Conservation (phyloP, 2,888 invertebrate species). For the Chromoteleia sp. region DNA sequence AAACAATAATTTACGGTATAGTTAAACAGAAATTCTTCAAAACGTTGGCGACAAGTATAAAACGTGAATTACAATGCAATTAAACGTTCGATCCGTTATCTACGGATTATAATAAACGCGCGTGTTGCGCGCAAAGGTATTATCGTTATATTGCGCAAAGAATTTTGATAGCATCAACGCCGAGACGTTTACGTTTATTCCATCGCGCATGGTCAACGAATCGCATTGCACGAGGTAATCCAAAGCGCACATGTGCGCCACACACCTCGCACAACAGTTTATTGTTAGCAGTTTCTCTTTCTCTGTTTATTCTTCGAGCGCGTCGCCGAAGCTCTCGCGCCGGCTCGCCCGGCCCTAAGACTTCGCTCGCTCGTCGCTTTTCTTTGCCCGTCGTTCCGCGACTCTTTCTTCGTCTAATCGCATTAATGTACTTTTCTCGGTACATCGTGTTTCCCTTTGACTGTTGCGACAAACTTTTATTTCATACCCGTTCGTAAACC, state of each 20-base stretch:
- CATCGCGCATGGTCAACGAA: constrained; percentile 63
- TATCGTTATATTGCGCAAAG: constrained; percentile 40
- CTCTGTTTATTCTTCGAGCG: constrained; percentile 37
- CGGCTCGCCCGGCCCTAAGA: constrained; percentile 5
- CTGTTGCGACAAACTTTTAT: constrained; percentile 41
- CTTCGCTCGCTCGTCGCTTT: constrained; percentile 34
- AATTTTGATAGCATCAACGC: constrained; percentile 55
- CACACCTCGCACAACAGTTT: constrained; percentile 80
- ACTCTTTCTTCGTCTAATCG: constrained; percentile 51
- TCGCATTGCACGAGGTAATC: constrained; percentile 70
- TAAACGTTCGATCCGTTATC: constrained; percentile 15
- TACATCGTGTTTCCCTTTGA: constrained; percentile 39
- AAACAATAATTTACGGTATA: constrained; percentile 17
- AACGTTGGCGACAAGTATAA: neutral
- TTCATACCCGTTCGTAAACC: constrained; percentile 27
- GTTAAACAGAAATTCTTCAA: constrained; percentile 7
- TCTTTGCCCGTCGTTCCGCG: constrained; percentile 23
- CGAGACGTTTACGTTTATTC: constrained; percentile 59
- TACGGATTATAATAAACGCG: constrained; percentile 18
- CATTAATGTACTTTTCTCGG: constrained; percentile 52
- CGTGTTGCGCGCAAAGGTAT: neutral
- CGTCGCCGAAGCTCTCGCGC: constrained; percentile 6
- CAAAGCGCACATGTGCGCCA: constrained; percentile 79
- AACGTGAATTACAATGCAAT: constrained; percentile 37
- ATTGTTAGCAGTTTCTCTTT: constrained; percentile 75